Base-by-base conservation (phyloP, 2,888 invertebrate species). In the Thelaira solivaga region DNA sequence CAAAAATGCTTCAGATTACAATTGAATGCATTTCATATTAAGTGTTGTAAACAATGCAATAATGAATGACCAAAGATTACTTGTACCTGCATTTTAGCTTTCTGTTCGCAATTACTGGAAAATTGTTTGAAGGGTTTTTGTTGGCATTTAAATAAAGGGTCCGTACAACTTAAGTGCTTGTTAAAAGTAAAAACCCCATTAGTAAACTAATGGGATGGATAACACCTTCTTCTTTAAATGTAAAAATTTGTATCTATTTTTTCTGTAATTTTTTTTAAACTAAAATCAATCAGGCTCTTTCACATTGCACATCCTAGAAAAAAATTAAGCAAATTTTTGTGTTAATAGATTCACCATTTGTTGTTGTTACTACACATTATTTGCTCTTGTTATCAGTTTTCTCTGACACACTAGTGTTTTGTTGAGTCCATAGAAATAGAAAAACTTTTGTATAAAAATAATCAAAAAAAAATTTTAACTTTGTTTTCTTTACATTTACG, bases 381-480 rank as follows among this genome's bases (percentile, higher is more conserved):
- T 31, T 16, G 10, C 55, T 24, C 55, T 26, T 16, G 24, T 24
- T 18, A n/a, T 64, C 24, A 6, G 3, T 65, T 45, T 45, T n/a
- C 5, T 57, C 16, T 11, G 62, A 10, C 34, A 22, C 31, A 51
- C 4, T 57, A 59, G 4, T 22, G 22, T 61, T 69, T 24, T 31
- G 69, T 22, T 22, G 31, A 49, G 41, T 43, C 24, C 22, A 49
- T 26, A 72, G 53, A 36, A 47, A 43, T 34, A 59, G 39, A 26
- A 68, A 75, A 68, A 47, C 45, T 74, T 61, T 26, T 8, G 53
- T 53, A 55, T 68, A 59, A 67, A 67, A 53, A 67, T 55, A 61
- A 61, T 34, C n/a, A n/a, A n/a, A 67, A n/a, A 55, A 55, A 68
- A 75, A 53, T 24, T 61, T 59, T 41, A 16, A 31, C 26, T 47